phyloP scores from a whole-genome alignment of 2,113 vertebrate species.

The Furnarius figulus region DNA sequence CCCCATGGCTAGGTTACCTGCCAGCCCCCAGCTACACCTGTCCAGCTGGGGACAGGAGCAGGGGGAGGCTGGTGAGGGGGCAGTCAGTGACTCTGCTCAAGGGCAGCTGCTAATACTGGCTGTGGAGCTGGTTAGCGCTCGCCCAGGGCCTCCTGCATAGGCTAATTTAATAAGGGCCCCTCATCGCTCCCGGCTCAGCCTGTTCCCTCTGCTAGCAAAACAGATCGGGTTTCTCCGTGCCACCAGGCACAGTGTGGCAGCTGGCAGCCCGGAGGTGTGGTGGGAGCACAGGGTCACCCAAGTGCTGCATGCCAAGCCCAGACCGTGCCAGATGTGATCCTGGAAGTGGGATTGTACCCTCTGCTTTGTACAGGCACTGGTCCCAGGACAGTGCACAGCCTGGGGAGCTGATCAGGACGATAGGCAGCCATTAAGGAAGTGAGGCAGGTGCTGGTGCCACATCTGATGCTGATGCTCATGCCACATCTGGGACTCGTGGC shows the following conservation, averaged over 20 bases:
- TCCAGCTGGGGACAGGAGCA: not conserved
- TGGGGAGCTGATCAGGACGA: not conserved
- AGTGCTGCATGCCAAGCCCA: not conserved
- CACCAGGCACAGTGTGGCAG: fast-evolving
- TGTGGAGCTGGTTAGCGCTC: not conserved
- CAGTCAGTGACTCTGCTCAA: not conserved
- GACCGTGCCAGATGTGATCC: fast-evolving
- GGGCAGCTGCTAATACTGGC: not conserved
- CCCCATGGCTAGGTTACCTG: not conserved
- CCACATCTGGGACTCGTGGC: not conserved
- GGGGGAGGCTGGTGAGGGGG: not conserved
- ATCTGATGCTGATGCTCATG: not conserved
- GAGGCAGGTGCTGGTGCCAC: not conserved
- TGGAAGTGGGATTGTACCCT: fast-evolving
- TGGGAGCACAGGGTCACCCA: not conserved
- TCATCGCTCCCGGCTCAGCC: not conserved
- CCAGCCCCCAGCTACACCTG: not conserved
- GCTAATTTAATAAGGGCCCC: conserved; percentile 52
- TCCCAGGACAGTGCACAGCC: fast-evolving
- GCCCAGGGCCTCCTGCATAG: conserved; percentile 27
- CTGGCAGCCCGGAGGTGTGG: fast-evolving
- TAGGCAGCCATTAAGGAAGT: not conserved
- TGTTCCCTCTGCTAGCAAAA: conserved; percentile 26
- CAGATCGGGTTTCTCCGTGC: conserved; percentile 16
- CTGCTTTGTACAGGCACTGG: fast-evolving